A percentile compares a stretch with the other conserved stretches of the same genome.
These are phyloP conservation scores for Drosophila prostipennis DNA, from an alignment of 2,888 invertebrate species.

Conservation along the genomic window DNA sequence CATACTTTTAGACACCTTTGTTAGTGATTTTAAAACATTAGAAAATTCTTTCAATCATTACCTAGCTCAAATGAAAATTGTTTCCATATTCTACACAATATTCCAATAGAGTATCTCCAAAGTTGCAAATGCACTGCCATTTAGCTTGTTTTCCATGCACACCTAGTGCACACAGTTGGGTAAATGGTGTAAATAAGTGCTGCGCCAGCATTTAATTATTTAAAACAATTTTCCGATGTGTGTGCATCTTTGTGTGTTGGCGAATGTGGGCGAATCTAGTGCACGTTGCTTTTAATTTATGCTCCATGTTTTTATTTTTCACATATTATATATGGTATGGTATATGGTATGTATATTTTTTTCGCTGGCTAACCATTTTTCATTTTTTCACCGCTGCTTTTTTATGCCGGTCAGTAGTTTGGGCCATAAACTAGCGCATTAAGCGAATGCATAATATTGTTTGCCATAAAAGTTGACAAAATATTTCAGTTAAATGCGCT, in stretches of 20 bases:
- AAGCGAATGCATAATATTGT: constrained; percentile 37
- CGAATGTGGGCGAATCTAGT: constrained; percentile 17
- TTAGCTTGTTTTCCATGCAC: constrained; percentile 10
- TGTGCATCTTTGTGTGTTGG: constrained; percentile 12
- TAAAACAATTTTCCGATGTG: constrained; percentile 48
- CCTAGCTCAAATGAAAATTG: too few species aligned
- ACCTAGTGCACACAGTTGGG: constrained; percentile 8
- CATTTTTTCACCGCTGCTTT: constrained; percentile 23
- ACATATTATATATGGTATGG: too few species aligned
- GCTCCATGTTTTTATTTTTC: constrained; percentile 35
- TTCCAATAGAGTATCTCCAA: neutral
- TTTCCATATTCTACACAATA: too few species aligned
- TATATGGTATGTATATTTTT: constrained; percentile 11
- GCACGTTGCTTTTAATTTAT: constrained; percentile 51
- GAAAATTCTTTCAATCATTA: too few species aligned
- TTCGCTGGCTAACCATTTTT: constrained; percentile 18
- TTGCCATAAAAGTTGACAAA: constrained; percentile 35
- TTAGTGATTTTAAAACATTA: too few species aligned
- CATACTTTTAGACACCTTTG: neutral
- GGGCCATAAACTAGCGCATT: constrained; percentile 47
- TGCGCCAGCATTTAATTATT: constrained; percentile 56
- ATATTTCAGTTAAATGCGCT: constrained; percentile 1
- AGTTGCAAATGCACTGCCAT: neutral
- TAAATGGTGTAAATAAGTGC: constrained; percentile 46
- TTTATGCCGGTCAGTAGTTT: constrained; percentile 54